phyloP scores from a whole-genome alignment of 2,113 vertebrate genomes.

The Siniperca knerii region DNA sequence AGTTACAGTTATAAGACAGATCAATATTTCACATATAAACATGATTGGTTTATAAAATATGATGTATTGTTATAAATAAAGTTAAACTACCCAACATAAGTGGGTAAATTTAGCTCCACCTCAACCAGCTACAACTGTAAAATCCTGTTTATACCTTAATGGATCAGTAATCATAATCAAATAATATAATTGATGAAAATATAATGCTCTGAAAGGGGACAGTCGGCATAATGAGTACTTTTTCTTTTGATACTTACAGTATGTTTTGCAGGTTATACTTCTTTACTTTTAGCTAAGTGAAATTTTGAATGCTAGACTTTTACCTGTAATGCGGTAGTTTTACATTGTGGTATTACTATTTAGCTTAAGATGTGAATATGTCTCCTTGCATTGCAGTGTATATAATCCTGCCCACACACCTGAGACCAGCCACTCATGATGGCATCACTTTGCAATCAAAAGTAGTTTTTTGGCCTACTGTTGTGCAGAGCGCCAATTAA shows the following conservation, averaged over 20 bases:
- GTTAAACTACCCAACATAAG: neutral
- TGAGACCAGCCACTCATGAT: neutral
- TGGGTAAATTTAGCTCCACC: neutral
- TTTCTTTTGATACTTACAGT: neutral
- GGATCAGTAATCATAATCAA: too few species aligned
- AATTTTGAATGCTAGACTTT: neutral
- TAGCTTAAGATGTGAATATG: neutral
- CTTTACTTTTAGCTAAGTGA: too few species aligned
- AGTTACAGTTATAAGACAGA: neutral
- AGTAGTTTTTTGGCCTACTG: neutral
- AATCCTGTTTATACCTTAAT: too few species aligned
- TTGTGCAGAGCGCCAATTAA: slow-evolving; percentile 42
- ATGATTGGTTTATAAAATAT: neutral
- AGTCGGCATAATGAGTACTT: neutral
- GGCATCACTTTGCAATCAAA: slow-evolving; percentile 21
- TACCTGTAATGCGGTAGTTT: neutral
- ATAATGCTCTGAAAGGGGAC: too few species aligned
- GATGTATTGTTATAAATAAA: too few species aligned
- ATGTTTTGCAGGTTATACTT: neutral
- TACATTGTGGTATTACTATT: too few species aligned
- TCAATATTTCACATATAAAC: neutral
- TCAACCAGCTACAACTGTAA: neutral
- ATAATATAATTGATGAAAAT: too few species aligned
- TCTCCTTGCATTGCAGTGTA: neutral
- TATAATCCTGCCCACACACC: neutral